Evolutionary conservation across 2,797 vertebrate species (phyloP).

Genomic region (Chaunax sp.): DNA sequence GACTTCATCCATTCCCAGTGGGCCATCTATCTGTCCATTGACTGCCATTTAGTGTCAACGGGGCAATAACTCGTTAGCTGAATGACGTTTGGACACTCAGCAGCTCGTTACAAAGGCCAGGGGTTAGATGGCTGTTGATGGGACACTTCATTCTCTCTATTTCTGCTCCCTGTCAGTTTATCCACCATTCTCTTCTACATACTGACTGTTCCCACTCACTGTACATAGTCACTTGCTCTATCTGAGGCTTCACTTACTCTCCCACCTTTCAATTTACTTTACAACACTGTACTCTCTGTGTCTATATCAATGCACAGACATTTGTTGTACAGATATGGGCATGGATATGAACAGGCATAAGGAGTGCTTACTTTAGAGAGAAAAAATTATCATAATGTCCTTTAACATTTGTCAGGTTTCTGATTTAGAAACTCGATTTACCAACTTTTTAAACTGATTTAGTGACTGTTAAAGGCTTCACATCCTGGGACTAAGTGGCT

Average conservation of each 20-base stretch:
- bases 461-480: too few relatives aligned
- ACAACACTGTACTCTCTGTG: neutral
- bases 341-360: neutral
- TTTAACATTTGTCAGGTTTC: neutral
- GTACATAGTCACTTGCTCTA: conserved; percentile 1
- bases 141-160: conserved; percentile 57
- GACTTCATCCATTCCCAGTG: conserved; percentile 71
- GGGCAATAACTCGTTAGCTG: conserved; percentile 73
- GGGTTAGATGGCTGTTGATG: conserved; percentile 68
- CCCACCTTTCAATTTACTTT: conserved; percentile 11
- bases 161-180: conserved; percentile 11
- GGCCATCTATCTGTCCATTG: conserved; percentile 78
- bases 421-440: too few relatives aligned
- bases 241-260: conserved; percentile 25
- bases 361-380: neutral
- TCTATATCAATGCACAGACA: conserved; percentile 2
- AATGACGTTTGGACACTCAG: conserved; percentile 77
- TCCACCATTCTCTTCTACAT: conserved; percentile 12
- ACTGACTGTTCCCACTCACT: conserved; percentile 1
- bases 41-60: conserved; percentile 77
- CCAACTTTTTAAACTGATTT: neutral
- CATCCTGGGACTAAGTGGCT: too few relatives aligned
- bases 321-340: neutral
- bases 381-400: too few relatives aligned
- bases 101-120: conserved; percentile 68